phyloP scores from a whole-genome alignment of 2,888 invertebrate species.

The Mesorhabditis belari region DNA sequence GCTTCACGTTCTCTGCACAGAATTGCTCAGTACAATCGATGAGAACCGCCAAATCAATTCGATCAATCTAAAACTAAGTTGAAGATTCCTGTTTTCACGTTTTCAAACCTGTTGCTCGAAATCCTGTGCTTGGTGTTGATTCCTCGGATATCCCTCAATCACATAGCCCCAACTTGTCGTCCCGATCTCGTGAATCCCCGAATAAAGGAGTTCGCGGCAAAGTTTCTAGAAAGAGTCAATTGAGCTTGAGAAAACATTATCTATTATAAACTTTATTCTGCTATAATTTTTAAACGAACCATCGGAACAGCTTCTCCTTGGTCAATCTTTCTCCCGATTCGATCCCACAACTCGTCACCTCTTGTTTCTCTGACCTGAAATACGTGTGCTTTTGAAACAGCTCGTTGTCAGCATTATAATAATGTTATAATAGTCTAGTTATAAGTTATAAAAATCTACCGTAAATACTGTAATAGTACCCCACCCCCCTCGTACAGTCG shows the following conservation, averaged over 20 bases:
- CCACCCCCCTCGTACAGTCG: too few species aligned
- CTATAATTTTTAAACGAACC: slow-evolving; percentile 16
- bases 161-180: slow-evolving; percentile 55
- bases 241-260: too few species aligned
- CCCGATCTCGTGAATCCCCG: slow-evolving; percentile 44
- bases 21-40: slow-evolving; percentile 80
- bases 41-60: slow-evolving; percentile 70
- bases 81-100: background rate
- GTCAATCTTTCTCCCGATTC: slow-evolving; percentile 51
- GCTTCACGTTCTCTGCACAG: slow-evolving; percentile 42
- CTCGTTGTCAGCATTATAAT: too few species aligned
- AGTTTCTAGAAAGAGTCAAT: slow-evolving; percentile 56
- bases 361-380: slow-evolving; percentile 41
- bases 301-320: slow-evolving; percentile 49
- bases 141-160: slow-evolving; percentile 57
- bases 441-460: too few species aligned
- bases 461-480: too few species aligned
- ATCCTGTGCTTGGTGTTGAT: slow-evolving; percentile 53
- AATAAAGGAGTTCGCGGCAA: slow-evolving; percentile 52
- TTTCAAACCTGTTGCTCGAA: slow-evolving; percentile 34
- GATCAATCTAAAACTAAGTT: slow-evolving; percentile 26
- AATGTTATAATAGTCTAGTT: too few species aligned
- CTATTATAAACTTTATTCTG: background rate
- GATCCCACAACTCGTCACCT: slow-evolving; percentile 46
- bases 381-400: too few species aligned